phyloP scores from a whole-genome alignment of 2,113 vertebrate genomes.

The Garra rufa region DNA sequence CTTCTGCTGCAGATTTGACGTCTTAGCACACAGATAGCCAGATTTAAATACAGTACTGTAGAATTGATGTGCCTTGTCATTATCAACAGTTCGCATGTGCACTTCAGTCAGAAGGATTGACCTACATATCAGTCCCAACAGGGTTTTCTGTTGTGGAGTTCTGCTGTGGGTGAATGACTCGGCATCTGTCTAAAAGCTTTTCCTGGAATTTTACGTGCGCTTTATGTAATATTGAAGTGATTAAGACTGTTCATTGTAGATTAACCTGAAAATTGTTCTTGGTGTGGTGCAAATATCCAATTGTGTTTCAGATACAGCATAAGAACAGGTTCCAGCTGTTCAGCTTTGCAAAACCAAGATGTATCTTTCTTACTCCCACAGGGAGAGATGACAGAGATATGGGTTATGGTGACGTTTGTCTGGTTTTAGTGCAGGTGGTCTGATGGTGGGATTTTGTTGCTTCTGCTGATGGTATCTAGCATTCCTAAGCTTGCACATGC shows the following conservation, averaged over 20 bases:
- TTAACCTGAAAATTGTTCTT: not conserved
- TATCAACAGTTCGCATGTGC: not conserved
- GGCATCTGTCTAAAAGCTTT: constrained; percentile 16
- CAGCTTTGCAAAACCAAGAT: not conserved
- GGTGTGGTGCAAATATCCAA: not conserved
- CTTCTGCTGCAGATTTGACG: not conserved
- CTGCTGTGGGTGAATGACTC: not conserved
- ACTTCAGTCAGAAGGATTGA: constrained; percentile 28
- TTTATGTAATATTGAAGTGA: constrained; percentile 18
- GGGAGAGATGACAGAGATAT: not conserved
- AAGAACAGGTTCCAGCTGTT: not conserved
- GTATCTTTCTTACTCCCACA: not conserved
- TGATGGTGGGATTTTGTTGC: not conserved
- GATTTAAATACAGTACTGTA: constrained; percentile 6
- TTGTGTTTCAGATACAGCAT: not conserved
- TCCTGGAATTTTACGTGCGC: not conserved
- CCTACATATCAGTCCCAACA: constrained; percentile 35
- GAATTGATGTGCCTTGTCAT: not conserved
- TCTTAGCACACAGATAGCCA: not conserved
- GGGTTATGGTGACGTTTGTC: constrained; percentile 11
- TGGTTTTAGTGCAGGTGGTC: constrained; percentile 24
- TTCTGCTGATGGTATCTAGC: constrained; percentile 41
- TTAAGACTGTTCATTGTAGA: not conserved
- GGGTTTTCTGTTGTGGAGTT: not conserved
- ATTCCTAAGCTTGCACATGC: constrained; percentile 28